Conservation (phyloP, 2,888 invertebrate genomes). For the Abrostola triplasia region DNA sequence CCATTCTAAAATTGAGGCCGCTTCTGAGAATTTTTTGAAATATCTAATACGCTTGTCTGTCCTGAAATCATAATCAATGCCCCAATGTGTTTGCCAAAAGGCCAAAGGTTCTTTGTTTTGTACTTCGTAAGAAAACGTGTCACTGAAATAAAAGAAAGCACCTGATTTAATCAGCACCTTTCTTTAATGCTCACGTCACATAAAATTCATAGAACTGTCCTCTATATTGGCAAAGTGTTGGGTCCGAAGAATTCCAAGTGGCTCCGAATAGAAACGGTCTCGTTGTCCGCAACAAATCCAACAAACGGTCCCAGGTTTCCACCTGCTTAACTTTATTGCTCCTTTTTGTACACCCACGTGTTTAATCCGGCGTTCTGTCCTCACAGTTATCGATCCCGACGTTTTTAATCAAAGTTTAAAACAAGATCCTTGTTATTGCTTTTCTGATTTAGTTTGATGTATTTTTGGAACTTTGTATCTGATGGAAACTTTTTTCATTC, state of each 20-base stretch:
- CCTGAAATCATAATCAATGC: too few relatives aligned
- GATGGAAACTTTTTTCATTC: constrained; percentile 5
- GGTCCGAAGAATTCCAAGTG: constrained; percentile 26
- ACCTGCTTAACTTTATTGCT: constrained; percentile 37
- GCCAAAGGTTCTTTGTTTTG: too few relatives aligned
- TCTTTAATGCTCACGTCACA: constrained; percentile 16
- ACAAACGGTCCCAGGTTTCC: constrained; percentile 41
- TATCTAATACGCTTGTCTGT: too few relatives aligned
- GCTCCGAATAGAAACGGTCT: constrained; percentile 47
- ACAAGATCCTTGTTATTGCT: constrained; percentile 1
- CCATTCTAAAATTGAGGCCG: too few relatives aligned
- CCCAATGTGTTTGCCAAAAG: too few relatives aligned
- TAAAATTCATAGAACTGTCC: constrained; percentile 28
- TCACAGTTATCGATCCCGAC: not conserved
- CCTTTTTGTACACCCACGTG: not conserved
- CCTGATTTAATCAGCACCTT: constrained; percentile 23
- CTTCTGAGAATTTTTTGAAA: too few relatives aligned
- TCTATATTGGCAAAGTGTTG: not conserved
- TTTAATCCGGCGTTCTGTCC: constrained; percentile 4
- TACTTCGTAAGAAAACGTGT: too few relatives aligned
- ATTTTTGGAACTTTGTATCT: not conserved
- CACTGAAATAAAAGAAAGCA: not conserved
- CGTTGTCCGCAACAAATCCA: constrained; percentile 30
- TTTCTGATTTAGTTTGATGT: not conserved
- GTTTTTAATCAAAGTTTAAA: constrained; percentile 6